Base-by-base conservation (phyloP, 2,797 vertebrate genomes). In the Myoxocephalus aenaeus region DNA sequence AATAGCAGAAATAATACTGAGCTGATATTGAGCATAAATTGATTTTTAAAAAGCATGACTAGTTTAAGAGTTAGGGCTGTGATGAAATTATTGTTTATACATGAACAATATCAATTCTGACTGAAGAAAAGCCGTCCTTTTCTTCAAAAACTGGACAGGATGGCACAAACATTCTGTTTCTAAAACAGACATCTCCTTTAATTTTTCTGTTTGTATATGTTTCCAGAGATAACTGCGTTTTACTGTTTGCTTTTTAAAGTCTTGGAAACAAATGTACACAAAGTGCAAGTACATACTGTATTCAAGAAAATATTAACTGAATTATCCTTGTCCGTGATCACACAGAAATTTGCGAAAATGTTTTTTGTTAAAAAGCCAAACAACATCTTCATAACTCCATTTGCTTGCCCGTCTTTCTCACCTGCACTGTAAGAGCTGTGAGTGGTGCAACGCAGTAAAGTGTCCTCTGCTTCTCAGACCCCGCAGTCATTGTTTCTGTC, bases 401-500 rank as follows among this genome's bases (percentile, higher is more conserved):
- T 71, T 56, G 11, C 69, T 36, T 73, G 59, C 36, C 44, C 10
- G 17, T 65, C 15, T 1, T 62, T 77, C 79, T 76, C 64, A 54
- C 73, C 81, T 87, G 44, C 38, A 40, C 22, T 56, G 59, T 72
- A 68, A 69, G 15, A 75, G 27, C 53, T 38, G 29, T 20, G 10
- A 38, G 27, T 14, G 29, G 48, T 27, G 61, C 40, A 51, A 7
- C 62, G 44, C 15, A 1, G 29, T 59, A 14, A 67, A 73, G 15
- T 13, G 46, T 71, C 79, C 81, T 12, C 18, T 18, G 20, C 36
- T 67, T 77, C 40, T 97, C 94, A 99, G 25, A 99, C 98, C 0
- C 96, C 96, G 0, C 92, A 97, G 91, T 97, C 97, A 1, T 80
- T 84, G 63, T 83, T 92, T 85, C 95, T 96, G 88, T 98, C 97